A percentile compares a stretch with the other conserved stretches of the same genome.
Evolutionary conservation across 2,888 invertebrate genomes (phyloP).

Genomic region (Xestoiulus laeticollis): DNA sequence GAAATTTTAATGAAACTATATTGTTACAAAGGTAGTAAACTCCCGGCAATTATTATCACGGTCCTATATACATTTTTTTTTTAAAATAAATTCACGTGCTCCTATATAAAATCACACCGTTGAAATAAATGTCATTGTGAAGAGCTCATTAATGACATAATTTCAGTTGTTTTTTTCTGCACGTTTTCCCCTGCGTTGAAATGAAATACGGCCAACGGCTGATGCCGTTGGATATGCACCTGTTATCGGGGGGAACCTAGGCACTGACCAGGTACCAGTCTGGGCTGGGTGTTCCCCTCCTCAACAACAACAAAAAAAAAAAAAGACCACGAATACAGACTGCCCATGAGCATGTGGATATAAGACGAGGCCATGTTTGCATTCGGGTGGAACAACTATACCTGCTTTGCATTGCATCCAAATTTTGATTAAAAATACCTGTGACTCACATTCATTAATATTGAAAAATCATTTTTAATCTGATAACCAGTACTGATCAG

Average conservation of each 20-base stretch:
- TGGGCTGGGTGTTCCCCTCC: constrained; percentile 37
- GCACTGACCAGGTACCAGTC: neutral
- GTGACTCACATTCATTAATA: neutral
- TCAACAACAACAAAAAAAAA: constrained; percentile 9
- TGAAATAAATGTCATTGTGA: constrained; percentile 33
- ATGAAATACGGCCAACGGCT: constrained; percentile 29
- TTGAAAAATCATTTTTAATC: neutral
- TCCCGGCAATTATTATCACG: constrained; percentile 15
- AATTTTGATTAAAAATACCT: no score
- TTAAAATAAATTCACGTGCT: constrained; percentile 27
- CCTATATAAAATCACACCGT: constrained; percentile 28
- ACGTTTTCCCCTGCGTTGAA: constrained; percentile 25
- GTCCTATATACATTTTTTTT: no score
- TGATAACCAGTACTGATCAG: neutral
- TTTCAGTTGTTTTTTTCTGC: constrained; percentile 32
- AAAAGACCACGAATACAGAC: neutral
- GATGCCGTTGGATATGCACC: constrained; percentile 29
- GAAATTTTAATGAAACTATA: constrained; percentile 7
- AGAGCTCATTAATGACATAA: constrained; percentile 37
- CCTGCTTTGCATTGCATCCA: neutral
- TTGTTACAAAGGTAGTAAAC: neutral
- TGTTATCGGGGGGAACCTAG: neutral
- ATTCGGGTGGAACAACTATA: constrained; percentile 6
- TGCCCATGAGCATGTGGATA: constrained; percentile 29
- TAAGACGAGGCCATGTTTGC: constrained; percentile 37